Evolutionary conservation across 2,888 invertebrate genomes (phyloP).

Genomic region (Spilarctia lutea): DNA sequence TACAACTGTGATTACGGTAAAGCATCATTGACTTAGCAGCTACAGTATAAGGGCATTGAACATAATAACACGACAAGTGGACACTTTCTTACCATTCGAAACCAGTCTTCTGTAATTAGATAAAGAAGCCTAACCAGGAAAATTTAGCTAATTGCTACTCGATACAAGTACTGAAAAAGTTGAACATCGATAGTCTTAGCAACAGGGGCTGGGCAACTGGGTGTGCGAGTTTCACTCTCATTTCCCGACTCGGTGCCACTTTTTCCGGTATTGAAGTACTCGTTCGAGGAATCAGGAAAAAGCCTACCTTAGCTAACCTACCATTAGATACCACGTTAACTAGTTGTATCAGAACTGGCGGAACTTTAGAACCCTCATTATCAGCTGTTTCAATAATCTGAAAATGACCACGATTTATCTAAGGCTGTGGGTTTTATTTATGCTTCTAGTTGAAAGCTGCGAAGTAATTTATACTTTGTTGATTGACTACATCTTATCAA

Average conservation of each 20-base stretch:
- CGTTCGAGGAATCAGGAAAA: constrained; percentile 69
- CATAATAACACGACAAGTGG: constrained; percentile 2
- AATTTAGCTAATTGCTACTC: constrained; percentile 54
- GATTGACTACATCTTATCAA: background rate
- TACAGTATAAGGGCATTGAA: constrained; percentile 3
- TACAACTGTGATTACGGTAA: background rate
- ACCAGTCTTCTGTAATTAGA: constrained; percentile 43
- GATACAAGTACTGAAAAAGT: constrained; percentile 40
- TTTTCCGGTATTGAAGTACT: constrained; percentile 60
- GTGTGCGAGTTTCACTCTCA: constrained; percentile 65
- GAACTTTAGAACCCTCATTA: constrained; percentile 29
- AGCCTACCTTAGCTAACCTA: constrained; percentile 48
- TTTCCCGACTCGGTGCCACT: constrained; percentile 63
- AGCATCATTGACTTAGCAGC: background rate
- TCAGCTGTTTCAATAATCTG: constrained; percentile 10
- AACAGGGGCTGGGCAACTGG: constrained; percentile 46
- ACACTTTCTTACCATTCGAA: constrained; percentile 29
- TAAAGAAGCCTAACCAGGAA: constrained; percentile 57
- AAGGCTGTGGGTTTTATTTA: background rate
- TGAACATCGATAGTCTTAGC: constrained; percentile 42
- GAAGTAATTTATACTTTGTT: background rate
- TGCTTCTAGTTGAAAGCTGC: background rate
- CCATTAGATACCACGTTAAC: constrained; percentile 53
- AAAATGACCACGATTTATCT: constrained; percentile 6
- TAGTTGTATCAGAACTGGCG: constrained; percentile 28